These are phyloP conservation scores for Apogon hyalosoma DNA, from an alignment of 2,797 vertebrate species.

Conservation along the genomic window DNA sequence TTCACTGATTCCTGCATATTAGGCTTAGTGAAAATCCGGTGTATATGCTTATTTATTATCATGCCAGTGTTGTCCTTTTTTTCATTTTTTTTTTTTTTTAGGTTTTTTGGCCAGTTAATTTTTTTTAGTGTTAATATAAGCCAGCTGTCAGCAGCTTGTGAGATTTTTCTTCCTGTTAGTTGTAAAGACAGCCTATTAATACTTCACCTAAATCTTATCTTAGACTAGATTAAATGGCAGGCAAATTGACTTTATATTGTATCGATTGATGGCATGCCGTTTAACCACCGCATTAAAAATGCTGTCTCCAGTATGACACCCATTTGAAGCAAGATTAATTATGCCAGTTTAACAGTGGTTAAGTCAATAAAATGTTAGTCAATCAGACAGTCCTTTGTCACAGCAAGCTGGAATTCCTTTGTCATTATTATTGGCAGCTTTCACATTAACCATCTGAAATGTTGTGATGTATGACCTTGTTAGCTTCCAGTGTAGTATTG, in stretches of 20 bases:
- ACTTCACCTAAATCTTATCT: slow-evolving; percentile 1
- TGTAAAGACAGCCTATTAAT: slow-evolving; percentile 4
- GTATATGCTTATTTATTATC: no score
- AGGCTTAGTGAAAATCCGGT: no score
- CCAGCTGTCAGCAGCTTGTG: background rate
- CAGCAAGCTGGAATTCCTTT: slow-evolving; percentile 15
- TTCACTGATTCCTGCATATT: no score
- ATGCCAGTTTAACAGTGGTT: slow-evolving; percentile 32
- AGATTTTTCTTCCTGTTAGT: background rate
- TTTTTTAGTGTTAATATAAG: background rate
- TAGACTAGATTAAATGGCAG: slow-evolving; percentile 22
- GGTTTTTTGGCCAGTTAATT: no score
- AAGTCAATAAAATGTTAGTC: slow-evolving; percentile 47
- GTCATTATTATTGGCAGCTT: slow-evolving; percentile 38
- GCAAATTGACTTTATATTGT: slow-evolving; percentile 24
- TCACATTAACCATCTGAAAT: slow-evolving; percentile 45
- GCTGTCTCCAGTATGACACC: slow-evolving; percentile 13
- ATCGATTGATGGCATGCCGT: slow-evolving; percentile 31
- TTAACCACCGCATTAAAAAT: slow-evolving; percentile 32
- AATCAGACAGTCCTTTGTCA: slow-evolving; percentile 37
- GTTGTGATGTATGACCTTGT: slow-evolving; percentile 53
- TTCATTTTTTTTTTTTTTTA: no score
- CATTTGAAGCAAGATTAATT: slow-evolving; percentile 46
- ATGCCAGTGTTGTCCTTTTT: no score
- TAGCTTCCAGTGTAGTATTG: slow-evolving; percentile 37